A percentile compares a stretch with the other conserved stretches of the same genome.
phyloP scores from a whole-genome alignment of 2,797 vertebrate genomes.

The Enoplosus armatus region DNA sequence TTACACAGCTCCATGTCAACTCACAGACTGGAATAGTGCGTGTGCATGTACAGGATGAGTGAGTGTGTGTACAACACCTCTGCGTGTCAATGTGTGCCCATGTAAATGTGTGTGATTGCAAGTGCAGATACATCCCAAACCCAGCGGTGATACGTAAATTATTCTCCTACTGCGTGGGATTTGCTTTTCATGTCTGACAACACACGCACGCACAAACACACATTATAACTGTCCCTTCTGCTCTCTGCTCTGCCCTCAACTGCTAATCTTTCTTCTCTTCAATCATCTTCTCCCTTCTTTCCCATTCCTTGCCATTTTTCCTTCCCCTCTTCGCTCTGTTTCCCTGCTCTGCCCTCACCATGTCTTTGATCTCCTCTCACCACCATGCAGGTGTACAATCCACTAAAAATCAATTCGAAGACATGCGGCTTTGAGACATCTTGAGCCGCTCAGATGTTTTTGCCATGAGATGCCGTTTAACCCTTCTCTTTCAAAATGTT shows the following conservation, averaged over 20 bases:
- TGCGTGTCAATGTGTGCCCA: not conserved
- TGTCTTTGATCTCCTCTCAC: slow-evolving; percentile 49
- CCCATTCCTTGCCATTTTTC: slow-evolving; percentile 12
- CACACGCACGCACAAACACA: slow-evolving; percentile 29
- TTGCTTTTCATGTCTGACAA: slow-evolving; percentile 59
- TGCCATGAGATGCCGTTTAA: slow-evolving; percentile 17
- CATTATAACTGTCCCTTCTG: slow-evolving; percentile 7
- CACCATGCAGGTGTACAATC: slow-evolving; percentile 46
- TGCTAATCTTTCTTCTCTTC: slow-evolving; percentile 42
- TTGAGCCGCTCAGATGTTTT: slow-evolving; percentile 29
- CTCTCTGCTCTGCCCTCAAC: slow-evolving; percentile 21
- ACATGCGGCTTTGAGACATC: slow-evolving; percentile 25
- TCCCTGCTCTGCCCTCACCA: slow-evolving; percentile 21
- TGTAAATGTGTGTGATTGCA: slow-evolving; percentile 17
- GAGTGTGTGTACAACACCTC: not conserved
- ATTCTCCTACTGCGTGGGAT: slow-evolving; percentile 31
- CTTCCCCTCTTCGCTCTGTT: not conserved
- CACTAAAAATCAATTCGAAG: slow-evolving; percentile 47
- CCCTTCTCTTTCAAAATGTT: slow-evolving; percentile 5
- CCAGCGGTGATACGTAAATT: slow-evolving; percentile 33
- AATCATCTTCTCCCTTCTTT: slow-evolving; percentile 22
- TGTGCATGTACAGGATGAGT: not conserved
- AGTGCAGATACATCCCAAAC: slow-evolving; percentile 27
- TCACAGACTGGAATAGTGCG: slow-evolving; percentile 13
- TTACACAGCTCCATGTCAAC: slow-evolving; percentile 1